phyloP scores from a whole-genome alignment of 1,140 invertebrate species.

The Zaprionus ornatus region DNA sequence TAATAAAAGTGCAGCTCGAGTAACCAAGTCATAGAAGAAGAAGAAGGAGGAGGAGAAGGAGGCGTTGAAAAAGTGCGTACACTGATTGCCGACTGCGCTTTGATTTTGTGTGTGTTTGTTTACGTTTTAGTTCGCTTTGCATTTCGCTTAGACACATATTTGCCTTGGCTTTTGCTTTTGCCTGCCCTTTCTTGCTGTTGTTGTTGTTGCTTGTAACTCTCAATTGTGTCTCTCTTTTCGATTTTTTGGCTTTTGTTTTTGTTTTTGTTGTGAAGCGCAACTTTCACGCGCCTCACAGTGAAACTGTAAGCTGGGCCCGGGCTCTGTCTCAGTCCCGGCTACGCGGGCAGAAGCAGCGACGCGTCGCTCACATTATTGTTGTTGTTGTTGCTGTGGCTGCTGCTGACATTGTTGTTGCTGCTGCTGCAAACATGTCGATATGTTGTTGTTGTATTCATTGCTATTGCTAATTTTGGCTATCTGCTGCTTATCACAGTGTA shows the following conservation, averaged over 20 bases:
- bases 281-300: conserved; percentile 77
- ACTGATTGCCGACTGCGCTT: conserved; percentile 16
- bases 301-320: conserved; percentile 72
- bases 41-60: conserved; percentile 19
- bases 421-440: too few relatives aligned
- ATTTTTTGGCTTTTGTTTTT: conserved; percentile 30
- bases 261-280: conserved; percentile 63
- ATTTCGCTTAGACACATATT: conserved; percentile 16
- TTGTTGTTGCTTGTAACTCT: conserved; percentile 15
- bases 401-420: conserved; percentile 2
- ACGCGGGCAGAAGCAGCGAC: conserved; percentile 35
- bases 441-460: neutral
- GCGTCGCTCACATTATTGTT: neutral
- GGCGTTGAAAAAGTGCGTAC: conserved; percentile 58
- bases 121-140: conserved; percentile 17
- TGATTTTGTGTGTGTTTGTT: conserved; percentile 17
- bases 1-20: conserved; percentile 21
- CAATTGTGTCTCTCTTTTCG: conserved; percentile 8
- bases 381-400: neutral
- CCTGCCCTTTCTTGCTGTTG: conserved; percentile 42
- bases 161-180: conserved; percentile 15
- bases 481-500: neutral
- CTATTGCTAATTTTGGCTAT: neutral
- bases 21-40: conserved; percentile 12
- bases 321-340: conserved; percentile 42